A percentile compares a stretch with the other conserved stretches of the same genome.
These are phyloP conservation scores for Nezara viridula DNA, from an alignment of 2,888 invertebrate species.

Conservation along the genomic window DNA sequence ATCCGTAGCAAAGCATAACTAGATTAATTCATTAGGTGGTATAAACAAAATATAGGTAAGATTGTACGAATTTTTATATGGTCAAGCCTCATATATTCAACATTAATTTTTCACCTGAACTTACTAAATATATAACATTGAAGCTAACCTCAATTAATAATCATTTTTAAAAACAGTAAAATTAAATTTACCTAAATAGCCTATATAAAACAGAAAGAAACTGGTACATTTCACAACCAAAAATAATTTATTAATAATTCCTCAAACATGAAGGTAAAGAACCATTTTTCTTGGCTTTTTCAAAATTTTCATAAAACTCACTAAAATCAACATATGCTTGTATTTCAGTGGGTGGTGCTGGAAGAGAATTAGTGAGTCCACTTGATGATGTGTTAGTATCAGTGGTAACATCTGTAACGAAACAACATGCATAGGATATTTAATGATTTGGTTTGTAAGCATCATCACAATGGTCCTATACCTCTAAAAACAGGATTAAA, in stretches of 20 bases:
- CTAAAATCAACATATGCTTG: conserved; percentile 88
- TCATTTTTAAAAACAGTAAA: neutral
- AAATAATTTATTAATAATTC: neutral
- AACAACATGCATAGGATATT: neutral
- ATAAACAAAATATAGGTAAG: neutral
- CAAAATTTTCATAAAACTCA: conserved; percentile 82
- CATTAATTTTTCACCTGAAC: too few species aligned
- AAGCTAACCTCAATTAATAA: neutral
- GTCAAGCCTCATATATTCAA: too few species aligned
- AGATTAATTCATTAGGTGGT: neutral
- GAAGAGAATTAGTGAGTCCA: conserved; percentile 51
- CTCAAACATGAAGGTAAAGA: conserved; percentile 72
- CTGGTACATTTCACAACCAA: neutral
- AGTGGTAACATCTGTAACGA: conserved; percentile 28
- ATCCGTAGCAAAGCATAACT: too few species aligned
- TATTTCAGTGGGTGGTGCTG: conserved; percentile 69
- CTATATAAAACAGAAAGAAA: neutral
- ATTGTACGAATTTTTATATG: neutral
- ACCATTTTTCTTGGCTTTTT: conserved; percentile 77
- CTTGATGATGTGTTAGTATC: conserved; percentile 62
- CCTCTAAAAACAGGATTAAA: too few species aligned
- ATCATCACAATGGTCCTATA: neutral
- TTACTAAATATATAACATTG: too few species aligned
- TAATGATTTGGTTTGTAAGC: neutral
- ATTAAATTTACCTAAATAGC: neutral